Evolutionary conservation across 2,113 vertebrate genomes (phyloP).

Genomic region (Hemichromis elongatus): DNA sequence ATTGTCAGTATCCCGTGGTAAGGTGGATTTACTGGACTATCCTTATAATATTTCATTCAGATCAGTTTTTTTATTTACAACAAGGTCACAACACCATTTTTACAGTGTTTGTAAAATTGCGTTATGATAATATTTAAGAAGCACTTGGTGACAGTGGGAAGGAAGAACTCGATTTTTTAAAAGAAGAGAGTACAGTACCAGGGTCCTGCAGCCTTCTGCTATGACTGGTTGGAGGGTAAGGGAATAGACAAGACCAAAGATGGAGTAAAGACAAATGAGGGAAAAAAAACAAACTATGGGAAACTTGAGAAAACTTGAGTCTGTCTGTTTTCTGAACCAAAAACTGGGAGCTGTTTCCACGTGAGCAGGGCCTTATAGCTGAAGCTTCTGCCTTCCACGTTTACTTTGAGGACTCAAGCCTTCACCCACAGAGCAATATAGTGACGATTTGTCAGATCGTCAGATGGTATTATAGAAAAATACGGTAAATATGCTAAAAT

Average conservation of each 20-base stretch:
- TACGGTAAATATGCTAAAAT: too few relatives aligned
- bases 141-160: not conserved
- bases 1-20: accelerated
- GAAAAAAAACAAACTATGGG: not conserved
- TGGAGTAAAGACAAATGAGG: not conserved
- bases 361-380: not conserved
- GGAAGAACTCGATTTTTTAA: not conserved
- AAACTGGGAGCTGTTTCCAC: not conserved
- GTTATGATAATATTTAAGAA: not conserved
- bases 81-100: not conserved
- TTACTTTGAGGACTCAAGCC: not conserved
- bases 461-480: too few relatives aligned
- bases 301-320: not conserved
- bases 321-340: not conserved
- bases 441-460: too few relatives aligned
- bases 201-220: not conserved
- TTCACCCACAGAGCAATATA: not conserved
- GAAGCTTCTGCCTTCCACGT: not conserved
- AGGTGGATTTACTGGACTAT: not conserved
- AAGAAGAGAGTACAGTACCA: not conserved
- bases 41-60: not conserved
- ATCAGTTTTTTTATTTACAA: not conserved
- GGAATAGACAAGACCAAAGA: not conserved
- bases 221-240: not conserved
- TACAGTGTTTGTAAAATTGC: not conserved